Evolutionary conservation across 2,113 vertebrate species (phyloP).

Genomic region (Pungitius pungitius): DNA sequence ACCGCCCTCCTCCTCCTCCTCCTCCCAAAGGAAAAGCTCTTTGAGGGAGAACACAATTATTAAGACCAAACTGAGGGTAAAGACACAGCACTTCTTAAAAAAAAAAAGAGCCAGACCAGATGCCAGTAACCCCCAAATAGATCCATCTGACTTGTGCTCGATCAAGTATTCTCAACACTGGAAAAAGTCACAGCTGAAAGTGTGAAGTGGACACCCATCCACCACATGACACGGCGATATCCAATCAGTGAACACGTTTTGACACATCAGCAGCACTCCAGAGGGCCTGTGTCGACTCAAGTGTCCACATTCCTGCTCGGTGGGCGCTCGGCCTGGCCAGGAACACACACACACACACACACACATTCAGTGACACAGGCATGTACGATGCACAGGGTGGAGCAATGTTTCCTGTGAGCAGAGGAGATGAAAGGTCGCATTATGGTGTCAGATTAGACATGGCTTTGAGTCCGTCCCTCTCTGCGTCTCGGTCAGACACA

Average conservation of each 20-base stretch:
- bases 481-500: constrained; percentile 59
- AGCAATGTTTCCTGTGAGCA: constrained; percentile 62
- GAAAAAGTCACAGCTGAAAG: constrained; percentile 65
- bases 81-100: constrained; percentile 47
- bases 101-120: constrained; percentile 45
- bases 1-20: constrained; percentile 19
- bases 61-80: constrained; percentile 47
- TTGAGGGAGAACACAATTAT: constrained; percentile 55
- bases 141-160: constrained; percentile 47
- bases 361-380: constrained; percentile 25
- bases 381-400: constrained; percentile 41
- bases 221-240: constrained; percentile 66
- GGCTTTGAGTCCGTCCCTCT: constrained; percentile 58
- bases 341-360: constrained; percentile 34
- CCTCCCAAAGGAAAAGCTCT: constrained; percentile 48
- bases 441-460: constrained; percentile 65
- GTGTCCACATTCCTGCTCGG: constrained; percentile 65
- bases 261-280: constrained; percentile 72
- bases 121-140: constrained; percentile 43
- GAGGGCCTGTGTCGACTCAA: constrained; percentile 60
- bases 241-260: constrained; percentile 69
- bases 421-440: constrained; percentile 74
- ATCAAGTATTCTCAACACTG: constrained; percentile 48
- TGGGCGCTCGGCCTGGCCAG: constrained; percentile 19
- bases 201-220: constrained; percentile 69